These are phyloP conservation scores for Drosophila ohnishii DNA, from an alignment of 1,140 invertebrate species.

Conservation along the genomic window DNA sequence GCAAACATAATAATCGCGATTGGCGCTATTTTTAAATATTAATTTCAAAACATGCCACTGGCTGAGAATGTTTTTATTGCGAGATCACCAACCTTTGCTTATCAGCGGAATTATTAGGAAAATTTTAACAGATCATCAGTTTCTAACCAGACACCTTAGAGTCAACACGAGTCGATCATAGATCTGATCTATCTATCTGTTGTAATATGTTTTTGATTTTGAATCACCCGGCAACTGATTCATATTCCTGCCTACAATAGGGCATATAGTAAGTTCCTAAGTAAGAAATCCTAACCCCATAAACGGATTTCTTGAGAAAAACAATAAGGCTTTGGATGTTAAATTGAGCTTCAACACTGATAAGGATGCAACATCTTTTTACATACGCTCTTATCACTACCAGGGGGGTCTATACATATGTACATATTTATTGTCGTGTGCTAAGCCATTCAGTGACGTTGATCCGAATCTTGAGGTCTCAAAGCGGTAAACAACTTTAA, in stretches of 20 bases:
- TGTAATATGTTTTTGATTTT: constrained; percentile 45
- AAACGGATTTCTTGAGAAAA: background rate
- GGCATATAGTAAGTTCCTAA: background rate
- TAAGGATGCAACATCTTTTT: constrained; percentile 7
- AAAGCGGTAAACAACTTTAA: constrained; percentile 64
- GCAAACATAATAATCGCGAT: constrained; percentile 15
- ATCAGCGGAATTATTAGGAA: constrained; percentile 38
- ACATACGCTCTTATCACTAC: constrained; percentile 42
- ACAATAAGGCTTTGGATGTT: background rate
- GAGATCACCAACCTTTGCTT: constrained; percentile 42
- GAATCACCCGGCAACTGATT: constrained; percentile 57
- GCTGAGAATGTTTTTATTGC: constrained; percentile 30
- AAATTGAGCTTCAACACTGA: constrained; percentile 8
- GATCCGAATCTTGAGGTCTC: constrained; percentile 10
- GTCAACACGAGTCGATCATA: constrained; percentile 19
- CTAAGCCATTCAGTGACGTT: constrained; percentile 6
- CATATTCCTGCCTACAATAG: constrained; percentile 4
- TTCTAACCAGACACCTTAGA: constrained; percentile 31
- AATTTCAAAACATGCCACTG: constrained; percentile 47
- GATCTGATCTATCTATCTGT: constrained; percentile 17
- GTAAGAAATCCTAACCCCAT: background rate
- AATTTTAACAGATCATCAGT: constrained; percentile 51
- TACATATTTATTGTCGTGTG: constrained; percentile 1
- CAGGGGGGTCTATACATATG: constrained; percentile 28
- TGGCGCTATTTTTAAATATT: constrained; percentile 46